These are phyloP conservation scores for Drosophila lini DNA, from an alignment of 1,140 invertebrate genomes.

Conservation along the genomic window DNA sequence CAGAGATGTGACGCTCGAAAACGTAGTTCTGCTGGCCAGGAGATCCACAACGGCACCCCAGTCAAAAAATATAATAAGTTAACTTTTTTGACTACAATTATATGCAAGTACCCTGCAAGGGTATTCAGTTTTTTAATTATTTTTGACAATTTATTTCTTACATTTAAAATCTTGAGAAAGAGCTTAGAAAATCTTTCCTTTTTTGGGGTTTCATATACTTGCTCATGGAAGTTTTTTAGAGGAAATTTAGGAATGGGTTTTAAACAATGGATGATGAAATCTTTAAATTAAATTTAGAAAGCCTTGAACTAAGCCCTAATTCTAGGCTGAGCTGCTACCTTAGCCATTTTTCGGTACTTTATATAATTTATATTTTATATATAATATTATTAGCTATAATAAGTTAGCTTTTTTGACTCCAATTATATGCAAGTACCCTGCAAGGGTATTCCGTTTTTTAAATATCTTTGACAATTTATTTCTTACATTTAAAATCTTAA, in stretches of 20 bases:
- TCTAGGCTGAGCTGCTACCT: not conserved
- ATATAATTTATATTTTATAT: too few species aligned
- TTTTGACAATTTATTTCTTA: not conserved
- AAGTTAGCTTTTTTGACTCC: constrained; percentile 5
- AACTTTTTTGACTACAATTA: not conserved
- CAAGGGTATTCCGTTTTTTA: not conserved
- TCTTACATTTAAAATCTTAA: not conserved
- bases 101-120: not conserved
- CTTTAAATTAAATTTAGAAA: not conserved
- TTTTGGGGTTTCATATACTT: not conserved
- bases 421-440: not conserved
- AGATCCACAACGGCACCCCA: constrained; percentile 4
- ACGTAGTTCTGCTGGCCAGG: constrained; percentile 89
- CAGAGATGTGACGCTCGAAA: constrained; percentile 89
- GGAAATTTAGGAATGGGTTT: not conserved
- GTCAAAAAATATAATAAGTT: constrained; percentile 35
- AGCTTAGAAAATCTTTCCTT: not conserved
- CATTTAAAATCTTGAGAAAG: not conserved
- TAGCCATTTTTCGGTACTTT: not conserved
- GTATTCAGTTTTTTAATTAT: not conserved
- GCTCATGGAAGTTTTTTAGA: not conserved
- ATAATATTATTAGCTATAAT: not conserved
- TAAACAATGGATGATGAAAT: not conserved
- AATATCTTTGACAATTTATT: not conserved
- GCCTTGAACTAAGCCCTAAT: not conserved